A percentile compares a stretch with the other conserved stretches of the same genome.
These are phyloP conservation scores for Amniataba percoides DNA, from an alignment of 2,797 vertebrate species.

Conservation along the genomic window DNA sequence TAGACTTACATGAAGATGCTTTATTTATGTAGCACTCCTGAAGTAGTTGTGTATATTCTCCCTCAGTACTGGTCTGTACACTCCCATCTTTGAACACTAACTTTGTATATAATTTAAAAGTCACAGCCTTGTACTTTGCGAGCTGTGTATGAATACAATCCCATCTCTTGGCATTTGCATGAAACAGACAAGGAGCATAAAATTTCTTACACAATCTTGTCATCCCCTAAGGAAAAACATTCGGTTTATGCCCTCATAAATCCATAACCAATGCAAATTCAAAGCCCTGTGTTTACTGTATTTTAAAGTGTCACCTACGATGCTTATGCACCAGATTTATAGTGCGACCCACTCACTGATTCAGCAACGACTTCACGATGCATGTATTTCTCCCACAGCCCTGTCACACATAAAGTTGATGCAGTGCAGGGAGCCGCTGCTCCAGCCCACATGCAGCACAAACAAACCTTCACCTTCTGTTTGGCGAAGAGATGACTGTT, in stretches of 20 bases:
- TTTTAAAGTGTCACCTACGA: slow-evolving; percentile 54
- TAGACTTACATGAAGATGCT: slow-evolving; percentile 14
- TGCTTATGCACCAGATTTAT: slow-evolving; percentile 52
- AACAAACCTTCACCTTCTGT: slow-evolving; percentile 43
- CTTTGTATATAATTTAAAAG: slow-evolving; percentile 44
- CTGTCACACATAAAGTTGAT: slow-evolving; percentile 51
- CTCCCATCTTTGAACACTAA: slow-evolving; percentile 18
- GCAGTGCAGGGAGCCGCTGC: slow-evolving; percentile 15
- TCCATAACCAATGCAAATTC: slow-evolving; percentile 46
- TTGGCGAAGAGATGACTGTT: slow-evolving; percentile 35
- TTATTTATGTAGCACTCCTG: slow-evolving; percentile 31
- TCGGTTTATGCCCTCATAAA: slow-evolving; percentile 55
- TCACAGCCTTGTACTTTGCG: slow-evolving; percentile 23
- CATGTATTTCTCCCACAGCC: slow-evolving; percentile 25
- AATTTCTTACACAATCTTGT: slow-evolving; percentile 29
- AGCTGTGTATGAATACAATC: slow-evolving; percentile 34
- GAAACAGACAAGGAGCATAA: slow-evolving; percentile 25
- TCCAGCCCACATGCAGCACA: slow-evolving; percentile 34
- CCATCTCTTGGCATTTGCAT: slow-evolving; percentile 39
- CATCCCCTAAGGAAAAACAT: slow-evolving; percentile 14
- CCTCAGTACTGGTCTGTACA: slow-evolving; percentile 10
- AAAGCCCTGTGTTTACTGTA: slow-evolving; percentile 31
- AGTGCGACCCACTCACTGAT: slow-evolving; percentile 14
- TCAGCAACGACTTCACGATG: slow-evolving; percentile 22
- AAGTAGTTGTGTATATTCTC: slow-evolving; percentile 31